These are phyloP conservation scores for Platysternon megacephalum DNA, from an alignment of 2,113 vertebrate genomes.

Conservation along the genomic window DNA sequence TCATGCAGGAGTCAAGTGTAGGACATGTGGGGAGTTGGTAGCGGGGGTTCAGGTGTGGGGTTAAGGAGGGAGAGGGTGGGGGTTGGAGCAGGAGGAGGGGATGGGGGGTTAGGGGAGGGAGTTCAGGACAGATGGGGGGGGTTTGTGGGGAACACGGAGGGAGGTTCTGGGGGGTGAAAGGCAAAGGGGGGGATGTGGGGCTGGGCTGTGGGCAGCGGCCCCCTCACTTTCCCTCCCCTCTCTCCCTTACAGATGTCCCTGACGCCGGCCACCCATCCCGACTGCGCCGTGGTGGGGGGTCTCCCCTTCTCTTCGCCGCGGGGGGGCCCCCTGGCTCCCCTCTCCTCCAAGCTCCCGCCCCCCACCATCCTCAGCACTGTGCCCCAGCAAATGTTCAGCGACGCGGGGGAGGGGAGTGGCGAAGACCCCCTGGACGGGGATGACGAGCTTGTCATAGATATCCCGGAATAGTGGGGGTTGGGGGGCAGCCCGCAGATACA, in stretches of 20 bases:
- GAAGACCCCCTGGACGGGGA: constrained; percentile 75
- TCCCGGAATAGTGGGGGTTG: constrained; percentile 63
- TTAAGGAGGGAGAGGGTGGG: too few species aligned
- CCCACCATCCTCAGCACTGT: constrained; percentile 78
- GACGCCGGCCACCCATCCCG: constrained; percentile 45
- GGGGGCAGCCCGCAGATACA: neutral
- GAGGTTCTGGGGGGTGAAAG: neutral
- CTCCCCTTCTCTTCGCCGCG: constrained; percentile 66
- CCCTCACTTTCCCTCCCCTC: constrained; percentile 15
- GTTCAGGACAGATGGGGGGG: neutral
- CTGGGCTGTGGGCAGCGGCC: neutral
- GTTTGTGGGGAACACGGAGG: constrained; percentile 14
- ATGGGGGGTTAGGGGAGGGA: neutral
- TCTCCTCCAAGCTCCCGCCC: constrained; percentile 71
- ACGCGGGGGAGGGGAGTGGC: constrained; percentile 69
- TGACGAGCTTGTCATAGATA: constrained; percentile 78
- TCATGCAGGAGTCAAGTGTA: neutral
- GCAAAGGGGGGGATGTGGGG: neutral
- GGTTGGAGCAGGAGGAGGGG: constrained; percentile 27
- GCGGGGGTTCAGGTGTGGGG: too few species aligned
- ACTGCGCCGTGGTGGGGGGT: constrained; percentile 70
- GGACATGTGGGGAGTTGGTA: neutral
- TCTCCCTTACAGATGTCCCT: constrained; percentile 68
- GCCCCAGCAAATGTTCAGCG: constrained; percentile 81
- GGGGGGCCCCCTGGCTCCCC: constrained; percentile 57